phyloP scores from a whole-genome alignment of 2,888 invertebrate species.

The Autographa pulchrina region DNA sequence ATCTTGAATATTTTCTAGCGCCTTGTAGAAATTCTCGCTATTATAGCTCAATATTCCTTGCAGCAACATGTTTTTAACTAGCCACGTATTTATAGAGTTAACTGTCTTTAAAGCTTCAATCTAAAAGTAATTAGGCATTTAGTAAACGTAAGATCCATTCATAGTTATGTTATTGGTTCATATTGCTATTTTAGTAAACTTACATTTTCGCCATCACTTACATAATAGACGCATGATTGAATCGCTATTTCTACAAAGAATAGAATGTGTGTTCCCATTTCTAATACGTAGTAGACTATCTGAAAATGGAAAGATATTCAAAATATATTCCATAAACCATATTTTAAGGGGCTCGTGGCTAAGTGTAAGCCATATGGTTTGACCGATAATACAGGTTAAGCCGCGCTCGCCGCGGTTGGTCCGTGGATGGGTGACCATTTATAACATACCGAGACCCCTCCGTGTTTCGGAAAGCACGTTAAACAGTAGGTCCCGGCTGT shows the following conservation, averaged over 20 bases:
- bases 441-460: too few species aligned
- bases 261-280: conserved; percentile 15
- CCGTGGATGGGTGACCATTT: too few species aligned
- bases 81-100: neutral
- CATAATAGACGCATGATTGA: neutral
- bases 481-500: too few species aligned
- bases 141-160: neutral
- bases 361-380: too few species aligned
- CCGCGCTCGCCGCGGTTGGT: too few species aligned
- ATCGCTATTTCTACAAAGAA: conserved; percentile 8
- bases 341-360: too few species aligned
- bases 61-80: conserved; percentile 11
- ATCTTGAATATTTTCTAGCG: conserved; percentile 26
- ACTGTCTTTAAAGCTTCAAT: neutral
- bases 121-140: neutral
- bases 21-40: conserved; percentile 32
- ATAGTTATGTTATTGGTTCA: too few species aligned
- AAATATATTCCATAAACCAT: too few species aligned
- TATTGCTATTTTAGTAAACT: neutral
- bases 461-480: too few species aligned
- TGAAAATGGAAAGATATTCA: conserved; percentile 13
- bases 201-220: neutral
- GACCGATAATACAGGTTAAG: too few species aligned
- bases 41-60: conserved; percentile 6
- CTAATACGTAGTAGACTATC: conserved; percentile 22